Percentiles rank a stretch among this genome's conserved stretches.
Evolutionary conservation across 1,140 invertebrate species (phyloP).

Genomic region (Aphelinus atriplicis): DNA sequence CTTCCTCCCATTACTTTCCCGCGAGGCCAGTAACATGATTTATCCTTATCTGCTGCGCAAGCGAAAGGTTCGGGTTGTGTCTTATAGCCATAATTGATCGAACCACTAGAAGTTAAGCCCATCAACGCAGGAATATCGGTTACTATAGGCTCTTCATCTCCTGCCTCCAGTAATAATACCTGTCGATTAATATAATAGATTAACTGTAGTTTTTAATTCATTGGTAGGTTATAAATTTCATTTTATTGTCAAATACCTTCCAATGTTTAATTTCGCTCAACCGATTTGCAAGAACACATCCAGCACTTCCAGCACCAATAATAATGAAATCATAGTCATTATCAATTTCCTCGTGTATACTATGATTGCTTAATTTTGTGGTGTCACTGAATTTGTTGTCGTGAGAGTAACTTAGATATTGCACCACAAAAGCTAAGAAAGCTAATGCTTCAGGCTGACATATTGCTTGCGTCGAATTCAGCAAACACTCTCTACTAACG

Average conservation of each 20-base stretch:
- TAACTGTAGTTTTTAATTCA: too few relatives aligned
- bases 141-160: slow-evolving; percentile 52
- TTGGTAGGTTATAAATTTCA: too few relatives aligned
- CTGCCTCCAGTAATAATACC: slow-evolving; percentile 65
- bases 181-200: not conserved
- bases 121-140: slow-evolving; percentile 46
- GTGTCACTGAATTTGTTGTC: not conserved
- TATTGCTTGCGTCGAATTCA: slow-evolving; percentile 32
- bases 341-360: not conserved
- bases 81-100: slow-evolving; percentile 66
- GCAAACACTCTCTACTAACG: slow-evolving; percentile 17
- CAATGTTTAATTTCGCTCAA: slow-evolving; percentile 1
- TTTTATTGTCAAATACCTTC: not conserved
- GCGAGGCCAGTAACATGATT: slow-evolving; percentile 61
- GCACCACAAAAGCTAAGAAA: not conserved
- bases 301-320: slow-evolving; percentile 4
- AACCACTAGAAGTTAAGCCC: slow-evolving; percentile 39
- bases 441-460: slow-evolving; percentile 14
- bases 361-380: not conserved
- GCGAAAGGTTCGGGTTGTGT: slow-evolving; percentile 66
- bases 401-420: not conserved
- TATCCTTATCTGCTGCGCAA: slow-evolving; percentile 57
- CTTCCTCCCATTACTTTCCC: slow-evolving; percentile 70
- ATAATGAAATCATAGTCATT: slow-evolving; percentile 6
- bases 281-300: not conserved